phyloP scores from a whole-genome alignment of 2,113 vertebrate genomes.

The Pygoscelis antarcticus region DNA sequence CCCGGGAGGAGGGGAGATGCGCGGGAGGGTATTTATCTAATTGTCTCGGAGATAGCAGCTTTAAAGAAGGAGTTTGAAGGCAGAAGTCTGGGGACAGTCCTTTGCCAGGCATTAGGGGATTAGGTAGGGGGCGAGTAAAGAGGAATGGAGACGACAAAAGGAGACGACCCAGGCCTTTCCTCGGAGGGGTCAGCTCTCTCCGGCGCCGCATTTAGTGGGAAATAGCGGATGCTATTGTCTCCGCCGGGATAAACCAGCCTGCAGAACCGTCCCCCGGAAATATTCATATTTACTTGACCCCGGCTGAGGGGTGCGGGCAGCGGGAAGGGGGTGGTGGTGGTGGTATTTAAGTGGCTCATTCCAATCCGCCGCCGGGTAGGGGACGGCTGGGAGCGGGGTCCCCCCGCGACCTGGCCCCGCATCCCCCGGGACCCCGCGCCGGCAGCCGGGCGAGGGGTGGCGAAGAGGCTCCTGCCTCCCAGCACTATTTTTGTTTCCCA shows the following conservation, averaged over 20 bases:
- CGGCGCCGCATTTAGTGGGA: neutral
- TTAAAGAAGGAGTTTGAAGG: constrained; percentile 5
- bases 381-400: neutral
- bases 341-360: neutral
- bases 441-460: neutral
- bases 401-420: neutral
- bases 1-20: neutral
- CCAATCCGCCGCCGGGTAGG: neutral
- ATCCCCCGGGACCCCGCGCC: rapidly evolving
- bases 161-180: neutral
- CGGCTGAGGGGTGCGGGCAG: neutral
- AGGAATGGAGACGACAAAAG: constrained; percentile 26
- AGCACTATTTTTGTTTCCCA: neutral
- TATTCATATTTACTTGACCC: neutral
- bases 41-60: neutral
- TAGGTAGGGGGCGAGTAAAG: neutral
- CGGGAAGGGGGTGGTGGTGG: too few relatives aligned
- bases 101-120: constrained; percentile 10
- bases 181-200: neutral
- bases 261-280: neutral
- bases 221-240: neutral
- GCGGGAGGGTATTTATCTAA: neutral
- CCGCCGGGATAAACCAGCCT: neutral
- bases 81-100: neutral
- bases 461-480: neutral